These are phyloP conservation scores for Acronicta alni DNA, from an alignment of 2,888 invertebrate genomes.

Conservation along the genomic window DNA sequence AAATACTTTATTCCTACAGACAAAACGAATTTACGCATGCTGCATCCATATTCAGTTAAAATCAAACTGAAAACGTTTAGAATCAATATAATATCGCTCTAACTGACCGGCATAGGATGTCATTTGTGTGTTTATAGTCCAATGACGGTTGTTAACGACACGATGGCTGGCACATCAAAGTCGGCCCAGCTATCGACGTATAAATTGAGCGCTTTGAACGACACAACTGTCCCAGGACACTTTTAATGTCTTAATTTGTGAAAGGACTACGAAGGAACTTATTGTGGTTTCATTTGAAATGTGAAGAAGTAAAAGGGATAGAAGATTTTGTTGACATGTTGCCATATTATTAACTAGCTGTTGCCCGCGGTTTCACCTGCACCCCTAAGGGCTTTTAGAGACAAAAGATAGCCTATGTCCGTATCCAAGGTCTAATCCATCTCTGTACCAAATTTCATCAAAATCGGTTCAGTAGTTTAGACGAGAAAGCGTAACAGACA, in stretches of 20 bases:
- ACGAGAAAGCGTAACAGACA: too few species aligned
- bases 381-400: too few species aligned
- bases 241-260: constrained; percentile 79
- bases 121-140: constrained; percentile 65
- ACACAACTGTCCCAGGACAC: constrained; percentile 60
- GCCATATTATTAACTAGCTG: too few species aligned
- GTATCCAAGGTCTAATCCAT: too few species aligned
- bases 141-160: constrained; percentile 58
- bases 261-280: constrained; percentile 12
- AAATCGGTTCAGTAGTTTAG: too few species aligned
- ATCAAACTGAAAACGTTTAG: constrained; percentile 45
- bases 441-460: too few species aligned
- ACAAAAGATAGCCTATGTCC: too few species aligned
- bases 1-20: constrained; percentile 1
- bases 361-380: too few species aligned
- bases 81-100: constrained; percentile 41
- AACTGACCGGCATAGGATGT: constrained; percentile 64
- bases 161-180: constrained; percentile 69
- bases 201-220: constrained; percentile 72
- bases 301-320: neutral
- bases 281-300: constrained; percentile 4
- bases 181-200: constrained; percentile 38
- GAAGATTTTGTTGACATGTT: neutral
- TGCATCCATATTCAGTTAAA: constrained; percentile 27
- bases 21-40: constrained; percentile 26